Percentiles rank a stretch among this genome's conserved stretches.
These are phyloP conservation scores for Eurypyga helias DNA, from an alignment of 2,113 vertebrate genomes.

Conservation along the genomic window DNA sequence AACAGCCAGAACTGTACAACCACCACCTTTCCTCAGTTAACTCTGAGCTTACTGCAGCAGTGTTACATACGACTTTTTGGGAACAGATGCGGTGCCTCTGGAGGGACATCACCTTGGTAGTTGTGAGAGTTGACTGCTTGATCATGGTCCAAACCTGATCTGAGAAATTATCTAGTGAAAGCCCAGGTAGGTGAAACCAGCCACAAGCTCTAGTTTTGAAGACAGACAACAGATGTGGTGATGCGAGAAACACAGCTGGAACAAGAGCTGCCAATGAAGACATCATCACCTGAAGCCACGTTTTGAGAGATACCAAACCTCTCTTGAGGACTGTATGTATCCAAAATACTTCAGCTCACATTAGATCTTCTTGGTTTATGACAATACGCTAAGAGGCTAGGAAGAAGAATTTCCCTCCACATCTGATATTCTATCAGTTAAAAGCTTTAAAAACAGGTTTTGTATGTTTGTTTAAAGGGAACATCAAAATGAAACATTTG, in stretches of 20 bases:
- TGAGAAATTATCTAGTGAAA: not conserved
- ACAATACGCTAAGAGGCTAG: not conserved
- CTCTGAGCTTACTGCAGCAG: not conserved
- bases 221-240: not conserved
- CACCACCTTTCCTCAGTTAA: not conserved
- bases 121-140: not conserved
- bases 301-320: not conserved
- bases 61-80: not conserved
- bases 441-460: not conserved
- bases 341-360: not conserved
- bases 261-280: not conserved
- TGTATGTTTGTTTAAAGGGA: not conserved
- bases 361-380: not conserved
- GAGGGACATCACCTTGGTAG: not conserved
- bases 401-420: too few species aligned
- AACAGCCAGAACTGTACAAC: not conserved
- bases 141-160: not conserved
- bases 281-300: accelerated
- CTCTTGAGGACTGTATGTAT: not conserved
- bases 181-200: not conserved
- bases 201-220: not conserved
- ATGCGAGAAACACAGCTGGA: not conserved
- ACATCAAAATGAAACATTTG: not conserved
- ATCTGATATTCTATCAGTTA: not conserved
- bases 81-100: not conserved